These are phyloP conservation scores for Moxostoma hubbsi DNA, from an alignment of 2,797 vertebrate species.

Conservation along the genomic window DNA sequence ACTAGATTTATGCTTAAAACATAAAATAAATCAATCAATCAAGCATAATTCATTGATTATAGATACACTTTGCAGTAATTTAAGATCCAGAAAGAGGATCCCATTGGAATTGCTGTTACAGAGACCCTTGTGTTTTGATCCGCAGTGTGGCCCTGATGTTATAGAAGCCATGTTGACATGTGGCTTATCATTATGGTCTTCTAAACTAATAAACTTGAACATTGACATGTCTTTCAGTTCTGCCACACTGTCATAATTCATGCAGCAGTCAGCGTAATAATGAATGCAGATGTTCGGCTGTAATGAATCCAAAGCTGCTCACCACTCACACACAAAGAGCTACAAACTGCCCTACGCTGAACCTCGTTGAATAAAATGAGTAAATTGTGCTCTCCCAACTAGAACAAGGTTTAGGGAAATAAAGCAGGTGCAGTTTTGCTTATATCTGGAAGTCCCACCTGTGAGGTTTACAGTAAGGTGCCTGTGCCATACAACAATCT, in stretches of 20 bases:
- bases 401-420: slow-evolving; percentile 27
- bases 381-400: slow-evolving; percentile 44
- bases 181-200: slow-evolving; percentile 45
- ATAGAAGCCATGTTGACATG: slow-evolving; percentile 48
- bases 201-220: slow-evolving; percentile 74
- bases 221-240: slow-evolving; percentile 76
- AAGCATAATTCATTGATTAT: no score
- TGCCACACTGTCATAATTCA: slow-evolving; percentile 78
- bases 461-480: slow-evolving; percentile 47
- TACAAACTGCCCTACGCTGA: slow-evolving; percentile 60
- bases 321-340: slow-evolving; percentile 67
- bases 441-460: slow-evolving; percentile 54
- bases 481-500: slow-evolving; percentile 19
- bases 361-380: slow-evolving; percentile 56
- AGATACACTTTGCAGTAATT: no score
- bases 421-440: slow-evolving; percentile 60
- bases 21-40: no score
- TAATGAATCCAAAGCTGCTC: slow-evolving; percentile 72
- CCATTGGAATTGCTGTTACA: slow-evolving; percentile 3
- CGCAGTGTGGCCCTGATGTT: slow-evolving; percentile 22
- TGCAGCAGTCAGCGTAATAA: slow-evolving; percentile 71
- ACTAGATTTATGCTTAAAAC: no score
- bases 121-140: slow-evolving; percentile 47
- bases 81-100: background rate
- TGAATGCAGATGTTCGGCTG: slow-evolving; percentile 77